Base-by-base conservation (phyloP, 1,140 invertebrate species). In the Brachionus plicatilis region DNA sequence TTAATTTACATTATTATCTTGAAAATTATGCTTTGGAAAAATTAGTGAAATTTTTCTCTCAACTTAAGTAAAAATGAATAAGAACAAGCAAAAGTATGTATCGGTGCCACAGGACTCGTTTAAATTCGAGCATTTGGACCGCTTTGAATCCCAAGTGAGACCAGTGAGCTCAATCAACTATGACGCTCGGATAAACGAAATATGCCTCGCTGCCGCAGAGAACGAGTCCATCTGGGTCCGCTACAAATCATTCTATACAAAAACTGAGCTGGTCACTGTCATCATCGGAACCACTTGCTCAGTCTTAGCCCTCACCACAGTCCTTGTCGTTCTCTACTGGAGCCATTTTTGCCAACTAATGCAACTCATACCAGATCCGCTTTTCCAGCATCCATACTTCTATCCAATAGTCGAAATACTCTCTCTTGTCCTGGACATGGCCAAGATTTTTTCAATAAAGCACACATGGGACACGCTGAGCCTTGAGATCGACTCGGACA, bases 101-200 rank as follows among this genome's bases (percentile, higher is more conserved):
- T 72, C 68, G 17, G 41, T 72, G n/a, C 68, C 68, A 72, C 68
- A 72, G 33, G 68, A 72, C 17, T 72, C 68, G 68, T 72, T 72
- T 43, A 72, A 72, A 72, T 72, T 41, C 20, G 37, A 72, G 17
- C 66, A n/a, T 68, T 33, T 33, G 33, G 66, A 68, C 9, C 14
- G 27, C 27, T 14, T 27, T 27, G 27, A 68, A 14, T 33, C 27
- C 14, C 8, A 68, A 11, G 6, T 68, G 14, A 68, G 66, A 68
- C 68, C 68, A 72, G n/a, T 68, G 0, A 68, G 66, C 27, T 33
- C 27, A 3, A 17, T 41, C 5, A 43, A 72, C n/a, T n/a, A 72
- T 43, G 37, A 45, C 7, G 68, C 68, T 17, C 33, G 37, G 20
- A 72, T 72, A n/a, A 72, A 72, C 8, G 68, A 72, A 43, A 9